A percentile compares a stretch with the other conserved stretches of the same genome.
These are phyloP conservation scores for Medauroidea extradentata DNA, from an alignment of 1,140 invertebrate species.

Conservation along the genomic window DNA sequence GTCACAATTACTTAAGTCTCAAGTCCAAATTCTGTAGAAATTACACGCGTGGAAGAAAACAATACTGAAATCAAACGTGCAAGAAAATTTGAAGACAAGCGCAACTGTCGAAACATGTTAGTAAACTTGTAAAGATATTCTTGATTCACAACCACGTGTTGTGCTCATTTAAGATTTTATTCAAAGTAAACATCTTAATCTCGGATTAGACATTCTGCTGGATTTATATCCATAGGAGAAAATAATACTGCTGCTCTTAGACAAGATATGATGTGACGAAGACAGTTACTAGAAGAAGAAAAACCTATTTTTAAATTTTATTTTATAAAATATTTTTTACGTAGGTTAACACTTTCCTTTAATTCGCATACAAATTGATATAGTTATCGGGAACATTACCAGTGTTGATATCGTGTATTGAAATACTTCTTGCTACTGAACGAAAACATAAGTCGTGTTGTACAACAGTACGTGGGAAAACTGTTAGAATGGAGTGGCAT, in stretches of 20 bases:
- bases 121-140: neutral
- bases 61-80: neutral
- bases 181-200: neutral
- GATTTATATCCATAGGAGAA: no score
- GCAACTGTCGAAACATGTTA: neutral
- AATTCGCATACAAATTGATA: neutral
- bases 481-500: slow-evolving; percentile 13
- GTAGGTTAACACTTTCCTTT: neutral
- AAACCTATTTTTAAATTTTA: neutral
- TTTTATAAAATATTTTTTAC: neutral
- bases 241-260: neutral
- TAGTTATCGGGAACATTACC: slow-evolving; percentile 4
- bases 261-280: neutral
- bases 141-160: neutral
- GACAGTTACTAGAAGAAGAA: neutral
- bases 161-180: neutral
- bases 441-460: slow-evolving; percentile 14
- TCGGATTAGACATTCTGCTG: no score
- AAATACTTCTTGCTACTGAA: slow-evolving; percentile 12
- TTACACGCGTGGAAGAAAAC: neutral
- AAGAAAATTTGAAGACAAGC: neutral
- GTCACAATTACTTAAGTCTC: neutral
- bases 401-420: slow-evolving; percentile 4
- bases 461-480: slow-evolving; percentile 7
- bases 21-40: neutral